Conservation (phyloP, 1,140 invertebrate genomes). For the Cherax destructor region DNA sequence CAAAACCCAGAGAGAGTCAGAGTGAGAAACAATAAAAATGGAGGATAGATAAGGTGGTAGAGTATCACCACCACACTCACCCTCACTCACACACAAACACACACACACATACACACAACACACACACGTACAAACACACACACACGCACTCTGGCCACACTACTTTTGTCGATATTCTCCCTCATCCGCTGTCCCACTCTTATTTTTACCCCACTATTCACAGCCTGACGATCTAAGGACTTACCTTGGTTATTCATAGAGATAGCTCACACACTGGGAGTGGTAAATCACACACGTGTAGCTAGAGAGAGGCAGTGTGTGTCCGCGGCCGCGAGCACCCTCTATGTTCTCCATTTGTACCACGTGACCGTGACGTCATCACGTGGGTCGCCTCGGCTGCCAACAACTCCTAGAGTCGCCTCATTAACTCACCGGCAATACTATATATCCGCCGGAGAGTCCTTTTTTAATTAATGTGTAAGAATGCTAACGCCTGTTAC, state of each 20-base stretch:
- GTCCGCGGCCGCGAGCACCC: constrained; percentile 26
- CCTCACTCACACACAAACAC: constrained; percentile 33
- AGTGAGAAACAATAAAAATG: constrained; percentile 14
- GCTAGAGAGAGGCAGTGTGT: constrained; percentile 11
- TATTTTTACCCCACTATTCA: constrained; percentile 5
- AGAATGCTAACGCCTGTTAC: background rate
- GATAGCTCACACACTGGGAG: background rate
- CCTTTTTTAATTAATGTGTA: constrained; percentile 7
- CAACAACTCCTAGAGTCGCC: background rate
- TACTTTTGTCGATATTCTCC: constrained; percentile 36
- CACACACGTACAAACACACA: constrained; percentile 43
- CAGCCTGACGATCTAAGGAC: constrained; percentile 3
- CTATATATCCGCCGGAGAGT: constrained; percentile 31
- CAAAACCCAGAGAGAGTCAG: constrained; percentile 28
- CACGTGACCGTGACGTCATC: constrained; percentile 67
- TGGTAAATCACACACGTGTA: constrained; percentile 56
- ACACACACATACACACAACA: constrained; percentile 44
- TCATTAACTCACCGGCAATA: background rate
- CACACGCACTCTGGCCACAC: constrained; percentile 42
- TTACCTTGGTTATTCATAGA: constrained; percentile 37
- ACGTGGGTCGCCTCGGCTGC: constrained; percentile 52
- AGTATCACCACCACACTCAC: constrained; percentile 32
- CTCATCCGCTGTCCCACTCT: background rate
- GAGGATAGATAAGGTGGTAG: constrained; percentile 25
- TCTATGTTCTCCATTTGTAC: constrained; percentile 66